A percentile compares a stretch with the other conserved stretches of the same genome.
Conservation (phyloP, 1,140 invertebrate genomes). For the Scaptomyza graminum region DNA sequence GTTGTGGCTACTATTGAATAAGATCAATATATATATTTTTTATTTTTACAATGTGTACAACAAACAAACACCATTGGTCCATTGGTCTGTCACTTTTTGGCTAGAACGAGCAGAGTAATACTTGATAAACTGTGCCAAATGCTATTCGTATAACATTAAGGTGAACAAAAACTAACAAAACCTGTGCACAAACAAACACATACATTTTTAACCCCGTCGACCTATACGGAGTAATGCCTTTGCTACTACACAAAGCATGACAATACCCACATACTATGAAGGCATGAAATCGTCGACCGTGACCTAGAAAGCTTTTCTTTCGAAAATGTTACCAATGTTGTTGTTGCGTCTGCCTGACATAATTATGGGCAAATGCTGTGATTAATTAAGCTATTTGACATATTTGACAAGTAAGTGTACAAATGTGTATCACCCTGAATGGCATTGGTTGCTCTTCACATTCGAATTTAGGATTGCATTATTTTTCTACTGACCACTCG, state of each 20-base stretch:
- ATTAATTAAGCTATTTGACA: constrained; percentile 63
- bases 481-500: too few species aligned
- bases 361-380: constrained; percentile 64
- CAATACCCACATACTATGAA: not conserved
- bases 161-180: constrained; percentile 12
- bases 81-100: constrained; percentile 65
- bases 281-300: constrained; percentile 38
- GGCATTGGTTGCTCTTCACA: not conserved
- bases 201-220: constrained; percentile 31
- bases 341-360: constrained; percentile 60
- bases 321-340: constrained; percentile 60
- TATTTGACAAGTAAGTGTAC: not conserved
- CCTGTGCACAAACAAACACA: not conserved
- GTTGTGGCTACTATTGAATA: constrained; percentile 55
- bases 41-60: constrained; percentile 26
- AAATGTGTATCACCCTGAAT: too few species aligned
- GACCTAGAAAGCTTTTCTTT: constrained; percentile 80
- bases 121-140: constrained; percentile 52
- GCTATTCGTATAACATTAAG: constrained; percentile 46
- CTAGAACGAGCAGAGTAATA: constrained; percentile 56
- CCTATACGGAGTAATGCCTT: constrained; percentile 55
- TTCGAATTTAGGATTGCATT: too few species aligned
- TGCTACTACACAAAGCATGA: constrained; percentile 23
- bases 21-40: constrained; percentile 50
- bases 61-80: not conserved